Base-by-base conservation (phyloP, 2,797 vertebrate species). In the Scyliorhinus canicula region DNA sequence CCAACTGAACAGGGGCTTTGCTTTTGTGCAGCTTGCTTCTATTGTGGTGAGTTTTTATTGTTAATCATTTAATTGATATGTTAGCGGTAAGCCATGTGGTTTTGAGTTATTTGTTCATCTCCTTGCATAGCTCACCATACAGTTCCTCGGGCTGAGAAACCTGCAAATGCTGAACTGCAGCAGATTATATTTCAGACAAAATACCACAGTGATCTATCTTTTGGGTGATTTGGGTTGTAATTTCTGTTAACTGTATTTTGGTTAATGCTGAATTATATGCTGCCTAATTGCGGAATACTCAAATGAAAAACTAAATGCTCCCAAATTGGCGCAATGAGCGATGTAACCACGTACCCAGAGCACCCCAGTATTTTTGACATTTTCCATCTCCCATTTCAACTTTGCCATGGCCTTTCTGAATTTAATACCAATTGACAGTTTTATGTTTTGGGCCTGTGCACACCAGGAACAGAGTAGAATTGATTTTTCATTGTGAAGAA, bases 1-100 rank as follows among this genome's bases (percentile, higher is more conserved):
- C 0, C 99, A 99, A 90, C 99, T 99, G 95, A 99, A 99, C 96
- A 97, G 99, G 97, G 99, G 99, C 47, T 99, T 99, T 96, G 99
- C 99, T 0, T 99, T 99, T 96, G 98, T 99, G 71, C 99, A 99
- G 96, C 97, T 99, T 94, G 99, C 99, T 63, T 99, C 99, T 95
- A 99, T 99, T 95, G 97, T 99, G 98, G 99, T 99, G 97, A 97
- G 97, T n/a, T 65, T 95, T 85, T 5, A 12, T 67, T 7, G 2
- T 71, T 93, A 40, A 44, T 40, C 47, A 91, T 40, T 35, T 52
- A 35, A 7, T 88, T 82, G 26, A 26, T 93, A 8, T 12, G 0
- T 93, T 93, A 44, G 63, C 69, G 55, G 19, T 71, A 35, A 71
- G 14, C 28, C 44, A 55, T 31, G 7, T 55, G 86, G 35, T 55